phyloP scores from a whole-genome alignment of 2,113 vertebrate species.

The Siphamia tubifer region DNA sequence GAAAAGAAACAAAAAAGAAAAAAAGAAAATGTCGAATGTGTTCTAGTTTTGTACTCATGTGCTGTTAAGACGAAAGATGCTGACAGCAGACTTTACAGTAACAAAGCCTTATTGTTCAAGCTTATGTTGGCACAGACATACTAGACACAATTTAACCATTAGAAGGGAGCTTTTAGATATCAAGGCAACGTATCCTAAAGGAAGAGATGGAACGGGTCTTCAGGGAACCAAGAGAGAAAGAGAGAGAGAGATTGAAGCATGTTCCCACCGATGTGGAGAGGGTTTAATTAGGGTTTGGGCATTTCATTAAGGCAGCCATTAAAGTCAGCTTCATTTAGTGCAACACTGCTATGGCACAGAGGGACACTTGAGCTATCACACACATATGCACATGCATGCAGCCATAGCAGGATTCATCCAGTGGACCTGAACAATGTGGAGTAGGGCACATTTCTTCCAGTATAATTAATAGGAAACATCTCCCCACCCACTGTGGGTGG shows the following conservation, averaged over 20 bases:
- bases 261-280: constrained; percentile 56
- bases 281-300: constrained; percentile 75
- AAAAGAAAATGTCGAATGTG: not conserved
- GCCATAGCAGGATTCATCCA: constrained; percentile 25
- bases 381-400: constrained; percentile 6
- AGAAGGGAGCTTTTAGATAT: constrained; percentile 48
- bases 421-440: constrained; percentile 54
- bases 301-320: constrained; percentile 78
- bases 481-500: constrained; percentile 10
- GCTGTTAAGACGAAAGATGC: constrained; percentile 12
- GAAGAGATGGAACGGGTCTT: constrained; percentile 35
- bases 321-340: constrained; percentile 77
- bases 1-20: no score
- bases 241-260: constrained; percentile 32
- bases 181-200: constrained; percentile 40
- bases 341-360: constrained; percentile 37
- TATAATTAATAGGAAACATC: constrained; percentile 73
- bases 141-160: constrained; percentile 62
- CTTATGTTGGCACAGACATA: constrained; percentile 58
- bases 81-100: constrained; percentile 38
- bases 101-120: constrained; percentile 51
- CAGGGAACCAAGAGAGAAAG: constrained; percentile 34
- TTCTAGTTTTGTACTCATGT: constrained; percentile 3
- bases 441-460: constrained; percentile 51
- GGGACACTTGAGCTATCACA: constrained; percentile 50